phyloP scores from a whole-genome alignment of 92 coral and sea anemone genomes.

The Blastomussa wellsi region DNA sequence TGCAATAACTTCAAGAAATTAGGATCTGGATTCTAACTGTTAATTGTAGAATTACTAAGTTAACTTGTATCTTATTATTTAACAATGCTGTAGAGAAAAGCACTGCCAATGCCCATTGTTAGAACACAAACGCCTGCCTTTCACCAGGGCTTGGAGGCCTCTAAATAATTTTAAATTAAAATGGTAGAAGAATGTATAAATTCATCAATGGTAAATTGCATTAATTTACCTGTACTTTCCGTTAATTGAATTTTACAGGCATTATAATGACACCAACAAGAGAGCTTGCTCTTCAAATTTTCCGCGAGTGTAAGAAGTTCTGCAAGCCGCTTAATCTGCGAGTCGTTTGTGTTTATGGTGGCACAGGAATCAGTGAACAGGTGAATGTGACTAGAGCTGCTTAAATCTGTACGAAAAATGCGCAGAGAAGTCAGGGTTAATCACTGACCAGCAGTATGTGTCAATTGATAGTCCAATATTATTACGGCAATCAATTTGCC shows the following conservation, averaged over 20 bases:
- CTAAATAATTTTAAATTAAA: background rate
- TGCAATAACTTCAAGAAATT: too few relatives aligned
- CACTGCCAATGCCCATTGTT: background rate
- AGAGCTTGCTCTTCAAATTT: conserved; percentile 94
- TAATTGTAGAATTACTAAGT: too few relatives aligned
- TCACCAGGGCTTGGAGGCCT: background rate
- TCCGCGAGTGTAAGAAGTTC: conserved; percentile 92
- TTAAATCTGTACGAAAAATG: background rate
- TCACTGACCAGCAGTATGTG: too few relatives aligned
- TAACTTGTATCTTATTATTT: too few relatives aligned
- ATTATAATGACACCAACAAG: conserved; percentile 96
- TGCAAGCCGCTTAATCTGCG: conserved; percentile 91
- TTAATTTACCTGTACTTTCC: background rate
- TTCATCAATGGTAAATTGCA: background rate
- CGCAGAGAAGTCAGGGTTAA: background rate
- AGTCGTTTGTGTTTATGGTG: conserved; percentile 95
- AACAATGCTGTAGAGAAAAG: too few relatives aligned
- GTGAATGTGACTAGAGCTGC: conserved; percentile 27
- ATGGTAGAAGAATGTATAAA: background rate
- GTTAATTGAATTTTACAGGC: conserved; percentile 48
- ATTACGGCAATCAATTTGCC: too few relatives aligned
- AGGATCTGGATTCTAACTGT: too few relatives aligned
- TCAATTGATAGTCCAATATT: too few relatives aligned
- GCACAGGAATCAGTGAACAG: conserved; percentile 99
- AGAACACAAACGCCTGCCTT: background rate